These are phyloP conservation scores for Poecile atricapillus DNA, from an alignment of 2,113 vertebrate species.

Conservation along the genomic window DNA sequence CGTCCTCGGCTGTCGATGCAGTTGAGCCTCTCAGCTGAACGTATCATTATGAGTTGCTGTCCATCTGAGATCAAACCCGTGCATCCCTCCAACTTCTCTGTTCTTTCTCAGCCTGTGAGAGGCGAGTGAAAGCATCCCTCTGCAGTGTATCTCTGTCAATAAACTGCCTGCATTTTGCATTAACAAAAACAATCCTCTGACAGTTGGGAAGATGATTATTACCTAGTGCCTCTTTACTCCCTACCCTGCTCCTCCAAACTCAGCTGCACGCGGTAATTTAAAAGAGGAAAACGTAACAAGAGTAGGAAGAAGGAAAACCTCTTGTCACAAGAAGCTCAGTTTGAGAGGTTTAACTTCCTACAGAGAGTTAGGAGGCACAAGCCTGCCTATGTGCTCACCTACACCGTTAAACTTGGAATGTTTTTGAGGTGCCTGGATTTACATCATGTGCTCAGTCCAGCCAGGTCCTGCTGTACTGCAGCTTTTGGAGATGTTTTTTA, in stretches of 20 bases:
- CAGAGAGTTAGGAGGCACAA: neutral
- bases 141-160: neutral
- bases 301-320: neutral
- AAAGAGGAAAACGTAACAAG: neutral
- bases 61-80: slow-evolving; percentile 27
- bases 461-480: neutral
- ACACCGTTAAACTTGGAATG: neutral
- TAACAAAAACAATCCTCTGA: slow-evolving; percentile 29
- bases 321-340: neutral
- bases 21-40: neutral
- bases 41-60: neutral
- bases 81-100: neutral
- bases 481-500: neutral
- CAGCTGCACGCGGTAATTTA: neutral
- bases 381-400: neutral
- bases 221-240: neutral
- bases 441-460: too few species aligned
- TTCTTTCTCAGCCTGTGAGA: neutral
- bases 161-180: slow-evolving; percentile 22
- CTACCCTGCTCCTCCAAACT: neutral
- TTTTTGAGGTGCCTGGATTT: neutral
- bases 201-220: slow-evolving; percentile 16
- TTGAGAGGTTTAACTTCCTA: slow-evolving; percentile 3
- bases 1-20: neutral
- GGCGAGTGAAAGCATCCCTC: neutral